Percentiles rank a stretch among this genome's conserved stretches.
Conservation (phyloP, 2,797 vertebrate species). For the Erethizon dorsatum region DNA sequence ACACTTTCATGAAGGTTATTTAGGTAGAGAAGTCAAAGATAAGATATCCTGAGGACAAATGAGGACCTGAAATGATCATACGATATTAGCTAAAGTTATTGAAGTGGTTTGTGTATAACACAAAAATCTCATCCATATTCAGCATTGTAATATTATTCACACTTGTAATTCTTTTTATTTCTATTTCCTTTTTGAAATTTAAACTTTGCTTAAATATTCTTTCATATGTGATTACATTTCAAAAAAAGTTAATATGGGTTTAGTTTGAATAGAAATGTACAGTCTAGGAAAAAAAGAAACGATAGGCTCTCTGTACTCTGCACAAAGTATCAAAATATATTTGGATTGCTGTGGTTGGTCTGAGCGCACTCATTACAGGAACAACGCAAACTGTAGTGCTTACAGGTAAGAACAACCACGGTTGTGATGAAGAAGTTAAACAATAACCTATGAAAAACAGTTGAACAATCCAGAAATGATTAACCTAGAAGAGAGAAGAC, state of each 20-base stretch:
- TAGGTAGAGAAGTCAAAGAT: neutral
- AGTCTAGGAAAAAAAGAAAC: neutral
- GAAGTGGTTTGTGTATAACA: neutral
- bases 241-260: conserved; percentile 42
- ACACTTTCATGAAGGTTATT: neutral
- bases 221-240: neutral
- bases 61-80: neutral
- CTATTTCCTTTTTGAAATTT: neutral
- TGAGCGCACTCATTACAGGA: neutral
- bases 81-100: neutral
- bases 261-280: neutral
- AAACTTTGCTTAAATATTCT: neutral
- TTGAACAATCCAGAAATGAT: neutral
- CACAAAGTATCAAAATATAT: neutral
- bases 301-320: neutral
- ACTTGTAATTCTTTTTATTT: conserved; percentile 4
- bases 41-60: neutral
- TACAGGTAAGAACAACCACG: neutral
- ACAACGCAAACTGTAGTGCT: neutral
- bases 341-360: neutral
- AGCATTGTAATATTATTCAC: neutral
- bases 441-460: neutral
- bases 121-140: neutral
- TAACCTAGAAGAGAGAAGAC: neutral
- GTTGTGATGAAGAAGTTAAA: neutral